Conservation (phyloP, 2,888 invertebrate genomes). For the Scelioninae gen. 1 region DNA sequence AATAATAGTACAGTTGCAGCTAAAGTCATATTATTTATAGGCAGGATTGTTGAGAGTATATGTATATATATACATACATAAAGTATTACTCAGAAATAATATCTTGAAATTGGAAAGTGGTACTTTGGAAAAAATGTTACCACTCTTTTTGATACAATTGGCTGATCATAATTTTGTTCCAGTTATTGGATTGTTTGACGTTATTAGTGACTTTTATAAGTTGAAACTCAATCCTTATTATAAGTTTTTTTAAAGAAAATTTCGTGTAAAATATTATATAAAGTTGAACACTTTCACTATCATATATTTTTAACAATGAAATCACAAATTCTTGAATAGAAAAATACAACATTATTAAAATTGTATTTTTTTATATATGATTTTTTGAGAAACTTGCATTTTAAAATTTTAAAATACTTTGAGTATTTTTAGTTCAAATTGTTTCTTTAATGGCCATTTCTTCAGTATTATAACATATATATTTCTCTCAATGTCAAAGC, state of each 20-base stretch:
- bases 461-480: no score
- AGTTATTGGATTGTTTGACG: background rate
- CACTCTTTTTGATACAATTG: background rate
- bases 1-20: constrained; percentile 12
- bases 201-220: background rate
- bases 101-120: constrained; percentile 18
- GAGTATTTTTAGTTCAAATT: no score
- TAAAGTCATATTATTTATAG: constrained; percentile 14
- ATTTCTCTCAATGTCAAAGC: background rate
- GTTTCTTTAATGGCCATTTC: no score
- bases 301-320: no score
- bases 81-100: constrained; percentile 4
- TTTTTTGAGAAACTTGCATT: no score
- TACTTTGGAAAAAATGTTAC: constrained; percentile 12
- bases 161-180: background rate
- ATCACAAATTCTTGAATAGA: no score
- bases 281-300: no score
- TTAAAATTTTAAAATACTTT: no score
- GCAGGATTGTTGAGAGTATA: background rate
- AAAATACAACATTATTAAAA: no score
- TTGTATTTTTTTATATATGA: no score
- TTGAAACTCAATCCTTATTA: background rate
- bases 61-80: constrained; percentile 1
- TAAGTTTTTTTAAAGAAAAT: no score
- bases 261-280: no score